Percentiles rank a stretch among this genome's conserved stretches.
phyloP scores from a whole-genome alignment of 2,113 vertebrate genomes.

The Crocuta crocuta region DNA sequence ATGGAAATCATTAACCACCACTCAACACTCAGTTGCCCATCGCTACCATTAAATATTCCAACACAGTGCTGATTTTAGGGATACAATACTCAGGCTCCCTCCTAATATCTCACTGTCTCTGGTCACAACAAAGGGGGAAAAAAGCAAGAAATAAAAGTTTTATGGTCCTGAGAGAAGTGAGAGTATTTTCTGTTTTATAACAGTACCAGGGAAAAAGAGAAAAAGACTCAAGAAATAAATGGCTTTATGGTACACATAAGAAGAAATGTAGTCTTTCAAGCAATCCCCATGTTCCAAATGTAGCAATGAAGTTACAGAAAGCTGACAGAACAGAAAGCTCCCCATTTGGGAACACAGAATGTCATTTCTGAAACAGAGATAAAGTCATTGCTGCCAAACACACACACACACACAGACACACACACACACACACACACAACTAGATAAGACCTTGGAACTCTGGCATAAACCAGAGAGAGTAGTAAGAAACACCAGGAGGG shows the following conservation, averaged over 20 bases:
- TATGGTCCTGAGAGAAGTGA: background rate
- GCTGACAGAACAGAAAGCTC: background rate
- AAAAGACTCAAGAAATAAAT: background rate
- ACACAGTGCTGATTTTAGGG: background rate
- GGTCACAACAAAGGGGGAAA: background rate
- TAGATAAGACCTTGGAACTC: background rate
- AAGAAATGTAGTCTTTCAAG: background rate
- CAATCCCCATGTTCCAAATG: background rate
- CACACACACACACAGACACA: background rate
- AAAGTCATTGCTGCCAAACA: background rate
- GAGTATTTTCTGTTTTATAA: background rate
- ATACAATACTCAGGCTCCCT: background rate
- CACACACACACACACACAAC: background rate
- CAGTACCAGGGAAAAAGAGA: background rate
- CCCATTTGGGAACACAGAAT: background rate
- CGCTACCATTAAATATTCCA: background rate
- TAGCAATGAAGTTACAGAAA: background rate
- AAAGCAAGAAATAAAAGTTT: background rate
- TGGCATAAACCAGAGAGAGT: background rate
- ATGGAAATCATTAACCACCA: background rate
- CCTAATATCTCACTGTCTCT: background rate
- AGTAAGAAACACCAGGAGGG: background rate
- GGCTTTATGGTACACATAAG: background rate
- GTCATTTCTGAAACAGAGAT: background rate
- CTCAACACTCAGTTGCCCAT: background rate